These are phyloP conservation scores for Oasisia sp. DNA, from an alignment of 2,888 invertebrate genomes.

Conservation along the genomic window DNA sequence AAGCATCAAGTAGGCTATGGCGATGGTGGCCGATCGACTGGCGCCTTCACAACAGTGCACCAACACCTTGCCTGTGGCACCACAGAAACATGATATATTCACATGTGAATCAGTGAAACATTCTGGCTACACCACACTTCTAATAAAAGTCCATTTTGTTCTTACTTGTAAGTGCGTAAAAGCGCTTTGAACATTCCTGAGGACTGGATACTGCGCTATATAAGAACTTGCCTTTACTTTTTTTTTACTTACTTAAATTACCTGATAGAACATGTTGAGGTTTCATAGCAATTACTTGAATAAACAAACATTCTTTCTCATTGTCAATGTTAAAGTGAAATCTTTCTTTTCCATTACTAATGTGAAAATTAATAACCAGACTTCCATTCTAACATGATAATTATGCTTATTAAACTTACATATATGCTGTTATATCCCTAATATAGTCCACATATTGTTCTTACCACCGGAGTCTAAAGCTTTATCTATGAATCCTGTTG, in stretches of 20 bases:
- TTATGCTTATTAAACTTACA: not conserved
- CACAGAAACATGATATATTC: not conserved
- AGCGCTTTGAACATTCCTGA: too few relatives aligned
- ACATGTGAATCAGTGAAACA: not conserved
- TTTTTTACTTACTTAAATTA: too few relatives aligned
- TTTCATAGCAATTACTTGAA: not conserved
- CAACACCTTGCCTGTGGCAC: constrained; percentile 65
- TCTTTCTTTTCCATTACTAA: not conserved
- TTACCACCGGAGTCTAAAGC: not conserved
- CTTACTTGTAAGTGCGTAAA: too few relatives aligned
- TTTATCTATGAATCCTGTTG: not conserved
- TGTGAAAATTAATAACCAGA: not conserved
- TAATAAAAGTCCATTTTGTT: not conserved
- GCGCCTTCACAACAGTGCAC: constrained; percentile 69
- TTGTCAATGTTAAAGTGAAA: not conserved
- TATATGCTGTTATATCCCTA: not conserved
- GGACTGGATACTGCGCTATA: too few relatives aligned
- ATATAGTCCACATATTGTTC: not conserved
- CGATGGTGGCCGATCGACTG: constrained; percentile 68
- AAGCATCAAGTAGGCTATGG: constrained; percentile 67
- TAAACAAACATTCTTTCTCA: not conserved
- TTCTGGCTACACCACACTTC: not conserved
- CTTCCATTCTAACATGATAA: not conserved
- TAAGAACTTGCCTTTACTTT: too few relatives aligned
- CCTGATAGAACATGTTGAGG: not conserved